Evolutionary conservation across 2,888 invertebrate genomes (phyloP).

Genomic region (Calameuta filiformis): DNA sequence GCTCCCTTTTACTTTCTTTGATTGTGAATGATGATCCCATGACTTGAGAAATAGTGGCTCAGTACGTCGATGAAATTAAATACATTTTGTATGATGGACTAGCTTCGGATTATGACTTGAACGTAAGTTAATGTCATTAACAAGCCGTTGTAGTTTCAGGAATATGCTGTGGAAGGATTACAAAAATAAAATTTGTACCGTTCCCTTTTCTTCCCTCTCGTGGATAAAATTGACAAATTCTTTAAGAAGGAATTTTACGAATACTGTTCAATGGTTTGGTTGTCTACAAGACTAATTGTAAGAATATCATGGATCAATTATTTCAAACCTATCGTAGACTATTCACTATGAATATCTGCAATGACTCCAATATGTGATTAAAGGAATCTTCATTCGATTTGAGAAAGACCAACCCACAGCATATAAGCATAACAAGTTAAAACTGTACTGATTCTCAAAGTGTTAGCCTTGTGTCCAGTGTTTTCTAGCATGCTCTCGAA

Average conservation of each 20-base stretch:
- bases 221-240: background rate
- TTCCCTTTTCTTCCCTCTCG: background rate
- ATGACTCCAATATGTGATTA: background rate
- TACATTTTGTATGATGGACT: slow-evolving; percentile 54
- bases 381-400: background rate
- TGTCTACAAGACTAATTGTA: background rate
- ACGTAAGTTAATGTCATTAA: slow-evolving; percentile 32
- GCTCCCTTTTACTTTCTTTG: background rate
- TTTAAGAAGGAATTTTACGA: no score
- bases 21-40: slow-evolving; percentile 39
- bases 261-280: no score
- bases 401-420: slow-evolving; percentile 43
- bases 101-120: slow-evolving; percentile 51
- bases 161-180: slow-evolving; percentile 40
- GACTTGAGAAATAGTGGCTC: slow-evolving; percentile 26
- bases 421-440: slow-evolving; percentile 36
- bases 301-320: slow-evolving; percentile 6
- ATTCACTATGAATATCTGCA: background rate
- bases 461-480: slow-evolving; percentile 3
- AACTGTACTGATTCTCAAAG: slow-evolving; percentile 31
- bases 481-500: slow-evolving; percentile 27
- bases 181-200: background rate
- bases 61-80: slow-evolving; percentile 30
- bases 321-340: no score
- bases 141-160: slow-evolving; percentile 42